Evolutionary conservation across 2,888 invertebrate genomes (phyloP).

Genomic region (Metellina segmentata): DNA sequence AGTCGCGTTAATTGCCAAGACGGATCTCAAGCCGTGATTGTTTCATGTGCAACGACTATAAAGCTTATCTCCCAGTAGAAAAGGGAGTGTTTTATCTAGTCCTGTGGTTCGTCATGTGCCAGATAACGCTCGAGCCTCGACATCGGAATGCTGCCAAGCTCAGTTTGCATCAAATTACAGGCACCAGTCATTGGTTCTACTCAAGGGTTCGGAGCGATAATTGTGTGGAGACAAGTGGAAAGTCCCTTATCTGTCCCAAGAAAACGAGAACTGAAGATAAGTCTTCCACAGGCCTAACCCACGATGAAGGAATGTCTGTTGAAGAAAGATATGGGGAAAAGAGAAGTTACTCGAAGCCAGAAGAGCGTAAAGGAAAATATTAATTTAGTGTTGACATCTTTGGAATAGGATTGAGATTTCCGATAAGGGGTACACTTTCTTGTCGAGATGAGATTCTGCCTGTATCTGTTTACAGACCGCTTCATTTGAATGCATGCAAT

Average conservation of each 20-base stretch:
- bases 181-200: background rate
- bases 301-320: background rate
- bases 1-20: background rate
- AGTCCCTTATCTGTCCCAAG: background rate
- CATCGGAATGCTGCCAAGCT: slow-evolving; percentile 17
- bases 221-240: background rate
- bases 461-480: background rate
- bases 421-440: background rate
- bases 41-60: background rate
- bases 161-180: slow-evolving; percentile 11
- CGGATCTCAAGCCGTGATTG: background rate
- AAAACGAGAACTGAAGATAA: background rate
- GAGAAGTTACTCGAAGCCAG: background rate
- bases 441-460: background rate
- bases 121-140: background rate
- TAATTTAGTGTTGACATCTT: background rate
- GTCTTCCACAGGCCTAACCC: background rate
- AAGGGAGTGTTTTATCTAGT: slow-evolving; percentile 9
- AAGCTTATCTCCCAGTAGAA: background rate
- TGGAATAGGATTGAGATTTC: background rate
- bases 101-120: background rate
- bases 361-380: background rate
- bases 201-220: background rate
- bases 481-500: background rate
- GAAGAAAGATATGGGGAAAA: background rate